phyloP scores from a whole-genome alignment of 2,888 invertebrate genomes.

The Hybos culiciformis region DNA sequence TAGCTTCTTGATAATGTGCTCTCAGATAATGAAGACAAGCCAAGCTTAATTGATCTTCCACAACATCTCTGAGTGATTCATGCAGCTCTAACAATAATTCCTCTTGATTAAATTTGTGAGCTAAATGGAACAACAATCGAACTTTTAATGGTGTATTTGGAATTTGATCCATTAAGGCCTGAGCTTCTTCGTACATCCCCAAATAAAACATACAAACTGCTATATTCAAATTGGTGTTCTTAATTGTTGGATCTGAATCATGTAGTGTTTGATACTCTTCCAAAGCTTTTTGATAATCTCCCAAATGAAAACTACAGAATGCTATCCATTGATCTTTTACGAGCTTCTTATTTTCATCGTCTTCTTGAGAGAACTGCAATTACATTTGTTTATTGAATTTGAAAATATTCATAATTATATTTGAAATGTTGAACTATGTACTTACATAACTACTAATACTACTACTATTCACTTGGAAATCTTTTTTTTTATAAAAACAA shows the following conservation, averaged over 20 bases:
- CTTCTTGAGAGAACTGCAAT: slow-evolving; percentile 15
- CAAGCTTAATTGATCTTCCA: slow-evolving; percentile 89
- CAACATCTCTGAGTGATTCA: slow-evolving; percentile 68
- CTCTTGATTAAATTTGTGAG: slow-evolving; percentile 87
- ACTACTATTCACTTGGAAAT: background rate
- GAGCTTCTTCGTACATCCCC: slow-evolving; percentile 51
- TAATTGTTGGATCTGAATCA: slow-evolving; percentile 40
- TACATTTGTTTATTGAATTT: background rate
- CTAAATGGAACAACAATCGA: slow-evolving; percentile 79
- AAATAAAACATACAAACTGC: slow-evolving; percentile 94
- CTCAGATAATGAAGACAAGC: slow-evolving; percentile 93
- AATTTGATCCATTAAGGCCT: slow-evolving; percentile 50
- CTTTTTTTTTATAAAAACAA: background rate
- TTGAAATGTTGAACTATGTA: background rate
- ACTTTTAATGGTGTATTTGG: slow-evolving; percentile 53
- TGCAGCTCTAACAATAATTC: slow-evolving; percentile 70
- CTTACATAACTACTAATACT: background rate
- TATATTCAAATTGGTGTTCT: slow-evolving; percentile 60
- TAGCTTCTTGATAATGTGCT: slow-evolving; percentile 96
- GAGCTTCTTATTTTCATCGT: slow-evolving; percentile 21
- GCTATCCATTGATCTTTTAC: slow-evolving; percentile 73
- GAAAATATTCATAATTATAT: background rate
- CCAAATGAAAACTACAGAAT: slow-evolving; percentile 90
- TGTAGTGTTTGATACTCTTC: slow-evolving; percentile 50
- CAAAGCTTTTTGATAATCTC: slow-evolving; percentile 76